Conservation (phyloP, 30 jellyfish, hydroid and myxozoan genomes). For the Turritopsis rubra region DNA sequence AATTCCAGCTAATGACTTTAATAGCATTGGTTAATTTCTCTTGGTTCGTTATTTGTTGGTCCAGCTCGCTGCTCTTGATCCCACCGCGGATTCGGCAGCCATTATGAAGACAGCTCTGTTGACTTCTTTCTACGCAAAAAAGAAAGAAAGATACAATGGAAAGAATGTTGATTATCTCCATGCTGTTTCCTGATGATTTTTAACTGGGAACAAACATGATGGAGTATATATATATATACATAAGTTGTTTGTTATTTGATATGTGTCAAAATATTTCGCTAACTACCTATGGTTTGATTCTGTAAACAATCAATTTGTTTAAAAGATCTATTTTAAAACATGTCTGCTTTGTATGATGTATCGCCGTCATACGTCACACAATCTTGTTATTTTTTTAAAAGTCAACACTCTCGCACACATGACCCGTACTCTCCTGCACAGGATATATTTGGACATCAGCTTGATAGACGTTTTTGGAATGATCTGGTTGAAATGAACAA, state of each 20-base stretch:
- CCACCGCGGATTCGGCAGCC: neutral
- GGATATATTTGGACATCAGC: neutral
- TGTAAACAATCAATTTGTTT: neutral
- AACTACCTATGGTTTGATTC: neutral
- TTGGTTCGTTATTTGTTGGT: neutral
- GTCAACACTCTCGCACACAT: neutral
- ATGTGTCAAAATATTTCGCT: neutral
- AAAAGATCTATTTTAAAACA: neutral
- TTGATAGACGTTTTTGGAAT: neutral
- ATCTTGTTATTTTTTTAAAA: neutral
- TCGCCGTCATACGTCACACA: neutral
- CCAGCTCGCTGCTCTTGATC: neutral
- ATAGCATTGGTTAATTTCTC: neutral
- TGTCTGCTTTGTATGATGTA: too few relatives aligned
- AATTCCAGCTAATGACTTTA: neutral
- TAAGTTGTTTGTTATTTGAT: neutral
- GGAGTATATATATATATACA: neutral
- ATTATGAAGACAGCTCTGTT: neutral
- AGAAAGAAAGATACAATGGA: neutral
- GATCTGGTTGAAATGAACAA: neutral
- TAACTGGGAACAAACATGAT: neutral
- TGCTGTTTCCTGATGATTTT: neutral
- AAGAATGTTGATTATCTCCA: neutral
- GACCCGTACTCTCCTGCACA: neutral
- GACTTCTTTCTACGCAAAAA: neutral